A percentile compares a stretch with the other conserved stretches of the same genome.
Conservation (phyloP, 2,888 invertebrate species). For the Euplexia lucipara region DNA sequence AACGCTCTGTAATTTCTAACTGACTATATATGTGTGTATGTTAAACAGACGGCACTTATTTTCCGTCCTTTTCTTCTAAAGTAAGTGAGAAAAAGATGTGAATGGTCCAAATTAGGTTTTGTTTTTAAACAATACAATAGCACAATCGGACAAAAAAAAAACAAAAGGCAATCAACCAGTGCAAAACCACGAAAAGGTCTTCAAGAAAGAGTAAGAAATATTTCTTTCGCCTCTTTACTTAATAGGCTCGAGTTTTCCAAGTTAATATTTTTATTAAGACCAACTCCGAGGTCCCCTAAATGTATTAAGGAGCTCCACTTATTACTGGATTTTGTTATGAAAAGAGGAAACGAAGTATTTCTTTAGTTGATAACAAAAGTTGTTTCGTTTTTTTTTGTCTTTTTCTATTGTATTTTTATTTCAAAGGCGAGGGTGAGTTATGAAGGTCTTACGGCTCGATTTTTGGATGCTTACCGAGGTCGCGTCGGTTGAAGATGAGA, state of each 20-base stretch:
- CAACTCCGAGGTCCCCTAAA: slow-evolving; percentile 3
- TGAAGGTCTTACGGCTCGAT: too few species aligned
- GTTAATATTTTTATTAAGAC: slow-evolving; percentile 34
- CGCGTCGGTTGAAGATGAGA: too few species aligned
- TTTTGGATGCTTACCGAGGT: too few species aligned
- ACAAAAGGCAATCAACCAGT: neutral
- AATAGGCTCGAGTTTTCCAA: slow-evolving; percentile 5
- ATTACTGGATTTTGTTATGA: slow-evolving; percentile 30
- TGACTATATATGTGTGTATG: too few species aligned
- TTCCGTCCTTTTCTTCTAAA: too few species aligned
- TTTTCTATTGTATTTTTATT: slow-evolving; percentile 1
- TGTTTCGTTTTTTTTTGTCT: neutral
- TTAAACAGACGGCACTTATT: too few species aligned
- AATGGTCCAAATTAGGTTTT: too few species aligned
- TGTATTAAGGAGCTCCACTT: slow-evolving; percentile 21
- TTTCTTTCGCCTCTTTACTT: neutral
- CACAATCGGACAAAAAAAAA: neutral
- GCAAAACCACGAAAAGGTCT: neutral
- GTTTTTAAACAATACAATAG: too few species aligned
- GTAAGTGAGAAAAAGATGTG: too few species aligned
- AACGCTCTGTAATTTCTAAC: too few species aligned
- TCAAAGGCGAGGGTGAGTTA: too few species aligned
- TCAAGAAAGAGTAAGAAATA: neutral
- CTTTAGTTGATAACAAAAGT: neutral
- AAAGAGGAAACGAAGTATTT: slow-evolving; percentile 37